These are phyloP conservation scores for Prosopocoilus inquinatus DNA, from an alignment of 2,888 invertebrate species.

Conservation along the genomic window DNA sequence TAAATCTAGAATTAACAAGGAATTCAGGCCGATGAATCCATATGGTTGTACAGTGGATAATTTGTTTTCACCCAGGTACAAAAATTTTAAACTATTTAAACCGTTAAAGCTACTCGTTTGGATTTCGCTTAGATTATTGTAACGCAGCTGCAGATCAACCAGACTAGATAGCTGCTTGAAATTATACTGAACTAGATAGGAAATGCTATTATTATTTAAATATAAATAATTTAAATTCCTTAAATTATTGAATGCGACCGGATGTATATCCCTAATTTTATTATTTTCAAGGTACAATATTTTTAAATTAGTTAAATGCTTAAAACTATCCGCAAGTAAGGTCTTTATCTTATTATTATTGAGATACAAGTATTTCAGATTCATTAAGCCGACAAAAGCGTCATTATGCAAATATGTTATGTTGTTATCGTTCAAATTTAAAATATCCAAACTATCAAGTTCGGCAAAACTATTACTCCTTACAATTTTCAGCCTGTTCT, in stretches of 20 bases:
- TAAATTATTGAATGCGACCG: constrained; percentile 46
- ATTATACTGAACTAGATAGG: constrained; percentile 42
- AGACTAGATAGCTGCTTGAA: constrained; percentile 46
- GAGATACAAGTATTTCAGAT: constrained; percentile 47
- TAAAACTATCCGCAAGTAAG: constrained; percentile 44
- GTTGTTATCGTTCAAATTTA: constrained; percentile 45
- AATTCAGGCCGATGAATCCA: constrained; percentile 45
- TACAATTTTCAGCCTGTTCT: constrained; percentile 40
- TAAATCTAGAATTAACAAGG: constrained; percentile 42
- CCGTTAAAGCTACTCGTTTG: constrained; percentile 48
- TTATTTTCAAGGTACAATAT: constrained; percentile 49
- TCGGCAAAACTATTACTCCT: constrained; percentile 44
- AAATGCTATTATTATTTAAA: constrained; percentile 47
- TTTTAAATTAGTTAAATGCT: constrained; percentile 43
- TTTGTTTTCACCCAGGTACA: constrained; percentile 48
- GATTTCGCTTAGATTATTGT: constrained; percentile 44
- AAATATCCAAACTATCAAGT: constrained; percentile 43
- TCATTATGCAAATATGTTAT: constrained; percentile 44
- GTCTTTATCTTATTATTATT: constrained; percentile 47
- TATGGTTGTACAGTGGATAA: constrained; percentile 44
- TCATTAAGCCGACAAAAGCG: constrained; percentile 45
- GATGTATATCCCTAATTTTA: constrained; percentile 44
- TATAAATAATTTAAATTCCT: constrained; percentile 44
- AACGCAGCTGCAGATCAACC: constrained; percentile 44
- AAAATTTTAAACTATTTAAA: constrained; percentile 40